Base-by-base conservation (phyloP, 2,113 vertebrate genomes). In the Otolemur garnettii region DNA sequence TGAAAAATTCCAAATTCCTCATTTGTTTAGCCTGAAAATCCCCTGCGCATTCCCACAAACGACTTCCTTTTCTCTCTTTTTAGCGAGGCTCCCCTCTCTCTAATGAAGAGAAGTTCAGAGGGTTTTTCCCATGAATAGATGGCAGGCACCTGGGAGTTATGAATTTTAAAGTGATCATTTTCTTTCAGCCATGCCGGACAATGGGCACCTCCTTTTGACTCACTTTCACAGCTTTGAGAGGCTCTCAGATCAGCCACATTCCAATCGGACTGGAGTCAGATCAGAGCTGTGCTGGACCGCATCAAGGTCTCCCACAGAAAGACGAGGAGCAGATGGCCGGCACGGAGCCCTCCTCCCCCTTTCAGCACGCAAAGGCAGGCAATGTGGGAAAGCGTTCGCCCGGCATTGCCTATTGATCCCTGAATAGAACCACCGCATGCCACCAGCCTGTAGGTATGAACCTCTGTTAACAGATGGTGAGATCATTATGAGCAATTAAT, bases 401-500 rank as follows among this genome's bases (percentile, higher is more conserved):
- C 97, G 93, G 98, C 98, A 98, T 98, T 98, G 98, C 98, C 98
- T 98, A 97, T 99, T 99, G 98, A 99, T 98, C 96, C 97, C 98
- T 99, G 99, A 99, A 99, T 99, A 98, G 99, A 99, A 98, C 99
- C 99, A 98, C 99, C 98, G 98, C 99, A 99, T 99, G 99, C 99
- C 98, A 99, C 99, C 99, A 99, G 99, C 99, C 99, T 98, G 98
- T 99, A 99, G 99, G 99, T 99, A 99, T 98, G 98, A 99, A 99
- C 99, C 99, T 99, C 99, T 98, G 98, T 98, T 98, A 99, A 99
- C 99, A 99, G 99, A 99, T 99, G 99, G 99, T 99, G 99, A 99
- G 99, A 99, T 99, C 99, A 99, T 99, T 99, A 99, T 99, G 99
- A 99, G 99, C 99, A 99, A 99, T 99, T 99, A 99, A 99, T 99